phyloP scores from a whole-genome alignment of 64 coral and sea anemone genomes.

The Montipora efflorescens region DNA sequence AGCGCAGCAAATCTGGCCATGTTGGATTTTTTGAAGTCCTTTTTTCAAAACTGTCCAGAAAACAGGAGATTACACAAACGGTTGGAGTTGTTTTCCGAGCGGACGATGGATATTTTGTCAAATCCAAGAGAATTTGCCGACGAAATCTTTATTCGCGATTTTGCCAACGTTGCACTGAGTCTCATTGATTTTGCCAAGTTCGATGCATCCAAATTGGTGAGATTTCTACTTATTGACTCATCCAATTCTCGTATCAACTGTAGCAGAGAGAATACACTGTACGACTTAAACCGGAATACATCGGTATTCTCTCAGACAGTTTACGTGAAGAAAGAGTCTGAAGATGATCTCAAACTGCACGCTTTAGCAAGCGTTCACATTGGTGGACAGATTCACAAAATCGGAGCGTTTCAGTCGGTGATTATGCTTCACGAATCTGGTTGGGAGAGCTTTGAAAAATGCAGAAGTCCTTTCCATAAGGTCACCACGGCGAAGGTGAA shows the following conservation, averaged over 20 bases:
- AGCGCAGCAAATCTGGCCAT: background rate
- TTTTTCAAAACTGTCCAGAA: too few relatives aligned
- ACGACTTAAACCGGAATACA: background rate
- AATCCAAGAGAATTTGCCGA: too few relatives aligned
- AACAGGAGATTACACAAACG: too few relatives aligned
- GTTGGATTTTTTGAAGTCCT: too few relatives aligned
- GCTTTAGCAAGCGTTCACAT: background rate
- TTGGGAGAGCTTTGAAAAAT: background rate
- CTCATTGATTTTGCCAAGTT: too few relatives aligned
- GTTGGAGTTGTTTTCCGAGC: too few relatives aligned
- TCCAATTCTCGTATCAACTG: background rate
- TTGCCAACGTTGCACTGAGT: too few relatives aligned
- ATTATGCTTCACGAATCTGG: background rate
- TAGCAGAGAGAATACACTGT: background rate
- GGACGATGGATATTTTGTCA: too few relatives aligned
- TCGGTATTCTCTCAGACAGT: background rate
- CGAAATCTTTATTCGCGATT: too few relatives aligned
- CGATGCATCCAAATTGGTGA: background rate
- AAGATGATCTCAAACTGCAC: background rate
- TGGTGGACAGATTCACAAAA: background rate
- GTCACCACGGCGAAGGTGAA: background rate
- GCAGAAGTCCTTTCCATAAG: background rate
- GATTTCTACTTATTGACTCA: constrained; percentile 11
- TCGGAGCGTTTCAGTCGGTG: background rate
- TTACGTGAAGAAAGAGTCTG: background rate